Conservation (phyloP, 2,888 invertebrate species). For the Lepidonotus clava region DNA sequence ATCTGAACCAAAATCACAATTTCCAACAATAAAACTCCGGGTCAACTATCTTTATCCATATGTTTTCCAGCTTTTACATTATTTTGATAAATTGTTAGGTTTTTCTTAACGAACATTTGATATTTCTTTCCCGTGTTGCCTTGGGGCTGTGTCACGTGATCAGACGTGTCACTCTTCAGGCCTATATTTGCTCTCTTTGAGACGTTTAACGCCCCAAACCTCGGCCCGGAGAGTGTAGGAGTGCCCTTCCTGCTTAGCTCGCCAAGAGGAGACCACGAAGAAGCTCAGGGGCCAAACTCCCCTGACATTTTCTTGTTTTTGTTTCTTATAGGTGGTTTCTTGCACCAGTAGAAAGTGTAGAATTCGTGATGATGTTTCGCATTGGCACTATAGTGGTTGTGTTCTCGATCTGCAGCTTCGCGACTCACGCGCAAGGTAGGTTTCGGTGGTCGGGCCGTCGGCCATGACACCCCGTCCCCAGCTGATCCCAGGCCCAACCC, state of each 20-base stretch:
- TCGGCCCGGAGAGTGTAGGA: too few relatives aligned
- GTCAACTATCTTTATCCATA: background rate
- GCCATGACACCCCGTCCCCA: constrained; percentile 24
- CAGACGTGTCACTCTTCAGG: too few relatives aligned
- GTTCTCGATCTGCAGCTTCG: constrained; percentile 47
- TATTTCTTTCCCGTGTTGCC: constrained; percentile 1
- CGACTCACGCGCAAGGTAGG: constrained; percentile 33
- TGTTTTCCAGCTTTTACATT: background rate
- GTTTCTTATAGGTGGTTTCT: constrained; percentile 32
- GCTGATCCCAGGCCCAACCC: too few relatives aligned
- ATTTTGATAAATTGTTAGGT: background rate
- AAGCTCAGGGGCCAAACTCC: background rate
- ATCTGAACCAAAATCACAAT: too few relatives aligned
- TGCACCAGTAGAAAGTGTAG: constrained; percentile 38
- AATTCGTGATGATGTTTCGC: constrained; percentile 41
- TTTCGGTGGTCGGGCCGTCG: background rate
- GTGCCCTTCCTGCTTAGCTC: constrained; percentile 30
- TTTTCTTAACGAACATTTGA: background rate
- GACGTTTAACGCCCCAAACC: too few relatives aligned
- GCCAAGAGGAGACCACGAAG: background rate
- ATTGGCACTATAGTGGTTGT: constrained; percentile 47
- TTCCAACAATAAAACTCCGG: background rate
- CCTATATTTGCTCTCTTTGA: too few relatives aligned
- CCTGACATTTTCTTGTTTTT: constrained; percentile 44
- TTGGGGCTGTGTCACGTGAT: constrained; percentile 7